Evolutionary conservation across 2,888 invertebrate species (phyloP).

Genomic region (Hydroisotoma schaefferi): DNA sequence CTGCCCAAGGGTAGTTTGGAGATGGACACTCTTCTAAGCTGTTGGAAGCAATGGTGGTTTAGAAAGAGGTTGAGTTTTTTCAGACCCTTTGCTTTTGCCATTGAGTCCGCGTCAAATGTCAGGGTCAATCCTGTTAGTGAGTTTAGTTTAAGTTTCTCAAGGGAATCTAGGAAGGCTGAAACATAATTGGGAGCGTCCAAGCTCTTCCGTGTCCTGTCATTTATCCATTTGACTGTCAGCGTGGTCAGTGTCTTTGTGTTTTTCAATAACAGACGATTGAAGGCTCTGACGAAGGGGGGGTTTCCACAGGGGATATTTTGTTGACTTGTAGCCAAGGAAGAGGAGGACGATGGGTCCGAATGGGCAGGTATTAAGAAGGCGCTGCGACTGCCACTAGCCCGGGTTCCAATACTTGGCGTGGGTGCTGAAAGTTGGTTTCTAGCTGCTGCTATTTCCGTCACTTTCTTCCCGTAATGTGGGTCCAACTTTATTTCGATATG

Average conservation of each 20-base stretch:
- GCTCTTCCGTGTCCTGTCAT: too few species aligned
- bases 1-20: background rate
- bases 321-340: too few species aligned
- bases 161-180: conserved; percentile 16
- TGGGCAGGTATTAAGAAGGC: too few species aligned
- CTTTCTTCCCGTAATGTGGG: too few species aligned
- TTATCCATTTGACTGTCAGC: conserved; percentile 22
- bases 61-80: conserved; percentile 3
- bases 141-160: conserved; percentile 19
- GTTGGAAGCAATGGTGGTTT: conserved; percentile 2
- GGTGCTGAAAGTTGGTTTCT: too few species aligned
- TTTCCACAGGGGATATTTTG: too few species aligned
- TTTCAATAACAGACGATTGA: conserved; percentile 4
- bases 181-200: too few species aligned
- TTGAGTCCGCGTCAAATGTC: conserved; percentile 15
- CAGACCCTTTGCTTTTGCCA: conserved; percentile 24
- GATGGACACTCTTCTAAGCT: background rate
- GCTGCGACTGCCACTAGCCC: too few species aligned
- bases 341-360: too few species aligned
- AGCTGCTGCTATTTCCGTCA: too few species aligned
- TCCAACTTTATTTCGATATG: too few species aligned
- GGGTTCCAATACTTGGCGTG: too few species aligned
- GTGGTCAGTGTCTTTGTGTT: conserved; percentile 20
- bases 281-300: conserved; percentile 10
- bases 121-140: conserved; percentile 14